Conservation (phyloP, 1,140 invertebrate genomes). For the Drosophila azteca region DNA sequence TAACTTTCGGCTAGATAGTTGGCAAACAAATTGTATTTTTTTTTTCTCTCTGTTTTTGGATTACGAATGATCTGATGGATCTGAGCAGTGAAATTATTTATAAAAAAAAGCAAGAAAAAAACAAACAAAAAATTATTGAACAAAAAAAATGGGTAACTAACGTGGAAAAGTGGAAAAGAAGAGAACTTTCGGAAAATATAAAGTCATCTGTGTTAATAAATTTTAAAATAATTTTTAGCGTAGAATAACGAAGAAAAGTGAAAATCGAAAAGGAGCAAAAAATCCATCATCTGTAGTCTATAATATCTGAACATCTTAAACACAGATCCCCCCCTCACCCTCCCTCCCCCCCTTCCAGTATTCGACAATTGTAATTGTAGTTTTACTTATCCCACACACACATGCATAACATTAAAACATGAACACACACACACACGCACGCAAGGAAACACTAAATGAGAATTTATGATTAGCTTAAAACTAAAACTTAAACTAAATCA, state of each 20-base stretch:
- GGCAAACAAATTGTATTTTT: conserved; percentile 44
- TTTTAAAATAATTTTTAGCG: conserved; percentile 80
- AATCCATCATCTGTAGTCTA: conserved; percentile 36
- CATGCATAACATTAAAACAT: conserved; percentile 6
- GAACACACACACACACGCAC: conserved; percentile 32
- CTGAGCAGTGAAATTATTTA: conserved; percentile 45
- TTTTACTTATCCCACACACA: conserved; percentile 10
- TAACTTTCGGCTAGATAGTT: conserved; percentile 42
- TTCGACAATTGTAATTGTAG: conserved; percentile 60
- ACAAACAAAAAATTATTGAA: conserved; percentile 31
- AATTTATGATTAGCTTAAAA: conserved; percentile 41
- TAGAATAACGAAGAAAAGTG: conserved; percentile 66
- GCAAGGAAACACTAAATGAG: conserved; percentile 31
- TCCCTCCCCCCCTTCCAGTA: no score
- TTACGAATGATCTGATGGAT: conserved; percentile 32
- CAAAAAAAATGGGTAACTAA: conserved; percentile 52
- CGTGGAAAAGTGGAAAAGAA: conserved; percentile 40
- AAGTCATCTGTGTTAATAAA: conserved; percentile 84
- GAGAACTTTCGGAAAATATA: conserved; percentile 76
- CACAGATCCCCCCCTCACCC: conserved; percentile 1
- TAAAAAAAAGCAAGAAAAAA: conserved; percentile 32
- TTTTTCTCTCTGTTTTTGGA: conserved; percentile 29
- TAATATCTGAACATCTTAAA: conserved; percentile 36
- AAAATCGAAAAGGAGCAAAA: conserved; percentile 47
- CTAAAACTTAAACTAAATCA: conserved; percentile 12